Base-by-base conservation (phyloP, 2,113 vertebrate genomes). In the Passer domesticus region DNA sequence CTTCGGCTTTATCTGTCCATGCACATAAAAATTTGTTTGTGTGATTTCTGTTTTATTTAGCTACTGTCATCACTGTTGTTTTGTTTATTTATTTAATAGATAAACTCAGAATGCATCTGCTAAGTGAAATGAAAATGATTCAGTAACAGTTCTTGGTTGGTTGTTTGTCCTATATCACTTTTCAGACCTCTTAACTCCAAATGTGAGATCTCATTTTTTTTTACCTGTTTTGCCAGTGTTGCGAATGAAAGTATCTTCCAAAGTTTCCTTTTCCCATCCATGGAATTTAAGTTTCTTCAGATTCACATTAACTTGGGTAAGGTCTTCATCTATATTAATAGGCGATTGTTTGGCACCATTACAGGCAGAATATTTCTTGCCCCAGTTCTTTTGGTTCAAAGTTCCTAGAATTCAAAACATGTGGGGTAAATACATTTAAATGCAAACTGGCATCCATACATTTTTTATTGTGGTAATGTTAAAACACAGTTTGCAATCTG, bases 191-290 rank as follows among this genome's bases (percentile, higher is more conserved):
- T 73, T 52, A 79, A 77, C 14, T 53, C 50, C 64, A 80, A 78
- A 79, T 11, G 89, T 27, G 44, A 81, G 92, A 94, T 64, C 21
- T 37, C 49, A 64, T 3, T 60, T 47, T 60, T 47, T 46, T 60
- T 97, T 94, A 99, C 99, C 99, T 77, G 99, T 99, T 98, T 99
- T 99, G 25, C 99, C 99, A 77, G 99, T 99, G 72, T 99, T 99
- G 70, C 97, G 98, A 96, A 99, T 98, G 95, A 98, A 98, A 13
- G 98, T 99, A 47, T 95, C 94, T 91, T 98, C 98, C 53, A 92
- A 93, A 20, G 98, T 98, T 84, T 96, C 87, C 72, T 97, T 97
- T 79, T 99, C 98, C 99, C 99, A 99, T 64, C 98, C 99, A 35
- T 99, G 98, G 81, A 99, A 99, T 62, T 95, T 98, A 78, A 99